phyloP scores from a whole-genome alignment of 2,797 vertebrate species.

The Eulemur mongoz region DNA sequence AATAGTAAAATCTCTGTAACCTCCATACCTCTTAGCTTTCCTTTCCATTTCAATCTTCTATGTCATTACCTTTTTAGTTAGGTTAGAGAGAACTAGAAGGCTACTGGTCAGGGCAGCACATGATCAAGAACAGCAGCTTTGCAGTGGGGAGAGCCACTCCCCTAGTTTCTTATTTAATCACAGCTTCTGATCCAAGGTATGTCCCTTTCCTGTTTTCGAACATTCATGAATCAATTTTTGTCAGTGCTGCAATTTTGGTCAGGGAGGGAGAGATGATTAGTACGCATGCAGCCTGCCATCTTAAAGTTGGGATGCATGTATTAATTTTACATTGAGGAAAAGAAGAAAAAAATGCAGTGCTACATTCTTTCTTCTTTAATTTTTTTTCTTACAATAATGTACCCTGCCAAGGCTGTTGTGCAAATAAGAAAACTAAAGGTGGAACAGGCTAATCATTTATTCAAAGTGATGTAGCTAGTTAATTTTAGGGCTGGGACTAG shows the following conservation, averaged over 20 bases:
- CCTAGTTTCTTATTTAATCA: background rate
- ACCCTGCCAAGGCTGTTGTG: background rate
- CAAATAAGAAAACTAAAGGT: background rate
- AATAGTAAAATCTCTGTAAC: background rate
- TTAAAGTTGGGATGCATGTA: background rate
- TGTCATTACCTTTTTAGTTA: background rate
- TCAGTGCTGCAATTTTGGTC: constrained; percentile 11
- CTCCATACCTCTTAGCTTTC: background rate
- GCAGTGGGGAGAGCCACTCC: background rate
- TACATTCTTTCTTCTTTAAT: constrained; percentile 9
- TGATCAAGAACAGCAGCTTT: background rate
- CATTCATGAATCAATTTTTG: background rate
- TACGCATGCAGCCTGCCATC: background rate
- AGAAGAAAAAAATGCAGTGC: background rate
- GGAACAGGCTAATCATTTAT: background rate
- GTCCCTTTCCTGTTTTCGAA: background rate
- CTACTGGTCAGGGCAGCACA: too few relatives aligned
- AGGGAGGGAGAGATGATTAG: background rate
- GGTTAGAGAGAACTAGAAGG: background rate
- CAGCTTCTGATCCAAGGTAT: background rate
- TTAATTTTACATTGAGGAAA: constrained; percentile 43
- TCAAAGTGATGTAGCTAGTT: background rate
- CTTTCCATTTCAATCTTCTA: background rate
- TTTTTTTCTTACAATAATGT: background rate
- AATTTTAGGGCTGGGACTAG: background rate